These are phyloP conservation scores for Smutsia temminckii DNA, from an alignment of 2,797 vertebrate genomes.

Conservation along the genomic window DNA sequence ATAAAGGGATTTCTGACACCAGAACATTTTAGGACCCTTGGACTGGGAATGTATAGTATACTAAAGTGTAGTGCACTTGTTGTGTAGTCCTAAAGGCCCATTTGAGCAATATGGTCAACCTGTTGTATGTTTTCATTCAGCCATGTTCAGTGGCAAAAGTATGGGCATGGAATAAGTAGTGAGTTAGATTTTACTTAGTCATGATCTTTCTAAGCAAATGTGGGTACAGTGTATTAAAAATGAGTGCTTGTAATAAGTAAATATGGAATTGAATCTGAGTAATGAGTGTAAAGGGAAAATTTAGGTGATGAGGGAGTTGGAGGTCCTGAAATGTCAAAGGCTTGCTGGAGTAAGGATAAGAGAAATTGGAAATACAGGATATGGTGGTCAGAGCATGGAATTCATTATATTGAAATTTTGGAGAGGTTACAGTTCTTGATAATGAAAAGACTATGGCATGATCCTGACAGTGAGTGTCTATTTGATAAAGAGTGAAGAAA, in stretches of 20 bases:
- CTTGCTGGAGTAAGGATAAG: neutral
- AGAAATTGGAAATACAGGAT: neutral
- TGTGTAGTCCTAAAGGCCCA: neutral
- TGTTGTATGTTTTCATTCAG: neutral
- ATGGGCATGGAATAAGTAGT: neutral
- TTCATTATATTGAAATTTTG: neutral
- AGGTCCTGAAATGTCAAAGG: neutral
- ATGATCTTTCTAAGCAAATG: neutral
- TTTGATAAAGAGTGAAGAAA: neutral
- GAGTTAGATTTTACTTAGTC: neutral
- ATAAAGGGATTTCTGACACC: neutral
- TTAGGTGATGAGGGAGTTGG: neutral
- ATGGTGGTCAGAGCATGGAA: neutral
- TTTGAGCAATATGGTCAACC: neutral
- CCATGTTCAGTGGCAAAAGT: neutral
- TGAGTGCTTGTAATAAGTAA: neutral
- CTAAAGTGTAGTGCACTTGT: neutral
- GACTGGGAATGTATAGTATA: neutral
- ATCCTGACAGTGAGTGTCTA: neutral
- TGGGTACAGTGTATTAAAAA: neutral
- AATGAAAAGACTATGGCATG: neutral
- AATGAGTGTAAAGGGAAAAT: neutral
- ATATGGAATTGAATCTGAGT: neutral
- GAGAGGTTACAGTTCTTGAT: neutral
- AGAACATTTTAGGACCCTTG: neutral